Conservation (phyloP, 1,140 invertebrate species). For the Sycobia sp. region DNA sequence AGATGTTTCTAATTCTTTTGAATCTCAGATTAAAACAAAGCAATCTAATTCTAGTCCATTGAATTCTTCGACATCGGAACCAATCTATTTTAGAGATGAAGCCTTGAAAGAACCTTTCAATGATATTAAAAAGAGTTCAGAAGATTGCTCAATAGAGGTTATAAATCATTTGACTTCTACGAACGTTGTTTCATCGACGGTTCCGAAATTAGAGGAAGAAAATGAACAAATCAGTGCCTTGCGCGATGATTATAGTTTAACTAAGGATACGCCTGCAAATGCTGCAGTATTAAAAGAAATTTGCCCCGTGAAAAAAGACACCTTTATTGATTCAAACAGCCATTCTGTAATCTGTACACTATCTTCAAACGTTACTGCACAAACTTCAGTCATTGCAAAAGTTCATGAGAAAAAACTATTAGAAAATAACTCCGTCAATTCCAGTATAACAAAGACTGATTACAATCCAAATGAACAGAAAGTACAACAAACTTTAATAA, state of each 20-base stretch:
- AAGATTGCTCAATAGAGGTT: not conserved
- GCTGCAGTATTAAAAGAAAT: constrained; percentile 8
- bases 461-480: constrained; percentile 18
- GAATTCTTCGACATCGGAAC: not conserved
- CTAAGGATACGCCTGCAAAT: constrained; percentile 37
- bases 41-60: constrained; percentile 4
- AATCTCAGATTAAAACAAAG: not conserved
- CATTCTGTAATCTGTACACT: not conserved
- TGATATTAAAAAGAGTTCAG: not conserved
- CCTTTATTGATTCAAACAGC: too few species aligned
- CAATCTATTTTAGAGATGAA: not conserved
- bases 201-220: not conserved
- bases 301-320: not conserved
- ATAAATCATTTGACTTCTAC: not conserved
- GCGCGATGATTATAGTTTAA: constrained; percentile 1
- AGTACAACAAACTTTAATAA: constrained; percentile 13
- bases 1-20: not conserved
- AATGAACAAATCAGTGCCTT: constrained; percentile 22
- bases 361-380: not conserved
- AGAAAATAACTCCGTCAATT: not conserved
- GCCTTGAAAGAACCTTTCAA: not conserved
- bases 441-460: constrained; percentile 17
- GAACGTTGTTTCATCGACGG: not conserved
- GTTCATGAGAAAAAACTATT: not conserved
- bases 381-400: not conserved